A percentile compares a stretch with the other conserved stretches of the same genome.
Evolutionary conservation across 1,140 invertebrate species (phyloP).

Genomic region (Polypedilum vanderplanki): DNA sequence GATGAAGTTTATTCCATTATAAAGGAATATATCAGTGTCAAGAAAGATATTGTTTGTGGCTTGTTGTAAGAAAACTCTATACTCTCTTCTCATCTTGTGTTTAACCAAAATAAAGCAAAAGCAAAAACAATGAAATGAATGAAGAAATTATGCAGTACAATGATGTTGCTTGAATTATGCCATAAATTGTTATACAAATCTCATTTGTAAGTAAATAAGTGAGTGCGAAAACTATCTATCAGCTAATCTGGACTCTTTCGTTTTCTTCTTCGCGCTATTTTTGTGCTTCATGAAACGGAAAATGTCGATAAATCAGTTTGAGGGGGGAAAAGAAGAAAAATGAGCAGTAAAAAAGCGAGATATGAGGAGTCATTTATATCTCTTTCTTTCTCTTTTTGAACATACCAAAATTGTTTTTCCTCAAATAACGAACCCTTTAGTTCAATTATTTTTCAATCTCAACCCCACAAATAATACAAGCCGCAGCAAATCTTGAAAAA

Average conservation of each 20-base stretch:
- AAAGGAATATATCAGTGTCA: too few species aligned
- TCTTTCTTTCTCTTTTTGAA: too few species aligned
- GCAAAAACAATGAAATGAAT: not conserved
- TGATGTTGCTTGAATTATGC: slow-evolving; percentile 2
- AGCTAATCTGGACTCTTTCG: not conserved
- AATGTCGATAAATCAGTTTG: slow-evolving; percentile 5
- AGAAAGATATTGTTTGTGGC: too few species aligned
- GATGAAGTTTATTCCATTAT: too few species aligned
- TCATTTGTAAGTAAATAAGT: not conserved
- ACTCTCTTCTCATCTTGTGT: too few species aligned
- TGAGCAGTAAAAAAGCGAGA: not conserved
- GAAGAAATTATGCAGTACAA: slow-evolving; percentile 1
- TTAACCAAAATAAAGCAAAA: too few species aligned
- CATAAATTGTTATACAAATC: not conserved
- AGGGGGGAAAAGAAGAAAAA: not conserved
- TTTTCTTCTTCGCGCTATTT: not conserved
- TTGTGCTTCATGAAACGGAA: not conserved
- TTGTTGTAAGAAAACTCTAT: too few species aligned
- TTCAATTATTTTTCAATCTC: too few species aligned
- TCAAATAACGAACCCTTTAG: not conserved
- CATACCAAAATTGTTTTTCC: not conserved
- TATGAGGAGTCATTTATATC: slow-evolving; percentile 3
- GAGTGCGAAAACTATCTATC: not conserved
- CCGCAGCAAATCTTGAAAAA: too few species aligned
- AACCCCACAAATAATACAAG: too few species aligned